Percentiles rank a stretch among this genome's conserved stretches.
Conservation (phyloP, 2,113 vertebrate species). For the Scomber japonicus region DNA sequence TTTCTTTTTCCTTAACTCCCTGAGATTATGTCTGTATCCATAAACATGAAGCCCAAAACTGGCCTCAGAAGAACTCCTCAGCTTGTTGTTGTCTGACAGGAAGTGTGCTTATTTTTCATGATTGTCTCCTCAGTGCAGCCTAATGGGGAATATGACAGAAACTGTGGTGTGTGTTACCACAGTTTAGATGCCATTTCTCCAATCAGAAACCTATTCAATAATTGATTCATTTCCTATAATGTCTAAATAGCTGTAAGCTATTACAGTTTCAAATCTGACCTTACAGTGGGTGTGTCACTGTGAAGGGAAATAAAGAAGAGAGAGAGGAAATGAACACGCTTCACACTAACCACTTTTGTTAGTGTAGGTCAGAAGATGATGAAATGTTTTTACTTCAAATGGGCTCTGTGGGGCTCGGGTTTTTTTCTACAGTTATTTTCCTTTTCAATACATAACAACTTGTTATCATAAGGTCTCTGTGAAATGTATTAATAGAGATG, state of each 20-base stretch:
- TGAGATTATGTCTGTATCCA: constrained; percentile 75
- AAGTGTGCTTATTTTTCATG: constrained; percentile 32
- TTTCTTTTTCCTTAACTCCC: constrained; percentile 61
- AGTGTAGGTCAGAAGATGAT: constrained; percentile 42
- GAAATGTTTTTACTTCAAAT: constrained; percentile 26
- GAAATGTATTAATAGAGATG: constrained; percentile 32
- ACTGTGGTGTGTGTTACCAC: neutral
- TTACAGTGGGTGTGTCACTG: neutral
- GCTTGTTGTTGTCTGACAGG: constrained; percentile 22
- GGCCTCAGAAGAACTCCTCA: constrained; percentile 63
- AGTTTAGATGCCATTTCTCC: neutral
- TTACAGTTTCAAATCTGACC: neutral
- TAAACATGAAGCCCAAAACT: constrained; percentile 69
- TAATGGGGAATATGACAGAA: neutral
- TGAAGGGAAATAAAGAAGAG: constrained; percentile 20
- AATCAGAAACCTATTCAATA: neutral
- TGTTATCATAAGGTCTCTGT: constrained; percentile 2
- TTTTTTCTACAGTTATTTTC: constrained; percentile 10
- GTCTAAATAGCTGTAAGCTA: neutral
- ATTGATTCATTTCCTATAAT: neutral
- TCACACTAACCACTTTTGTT: constrained; percentile 24
- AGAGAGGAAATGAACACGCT: constrained; percentile 25
- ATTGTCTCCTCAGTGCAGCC: constrained; percentile 26
- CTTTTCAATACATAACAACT: constrained; percentile 35
- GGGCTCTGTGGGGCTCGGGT: neutral